Conservation (phyloP, 1,140 invertebrate species). For the Dinoponera quadriceps region DNA sequence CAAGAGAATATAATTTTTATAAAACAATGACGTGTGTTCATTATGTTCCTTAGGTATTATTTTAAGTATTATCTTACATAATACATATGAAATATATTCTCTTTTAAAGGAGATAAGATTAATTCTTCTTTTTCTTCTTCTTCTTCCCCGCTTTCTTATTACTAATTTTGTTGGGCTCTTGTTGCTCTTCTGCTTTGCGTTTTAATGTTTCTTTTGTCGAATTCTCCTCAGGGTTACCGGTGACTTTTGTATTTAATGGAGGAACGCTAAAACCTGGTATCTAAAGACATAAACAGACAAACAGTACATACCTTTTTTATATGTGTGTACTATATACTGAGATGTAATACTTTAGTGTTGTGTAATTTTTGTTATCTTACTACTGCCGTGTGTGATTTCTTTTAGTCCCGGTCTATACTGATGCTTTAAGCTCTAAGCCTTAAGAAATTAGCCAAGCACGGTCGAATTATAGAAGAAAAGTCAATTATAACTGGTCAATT, state of each 20-base stretch:
- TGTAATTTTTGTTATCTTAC: too few relatives aligned
- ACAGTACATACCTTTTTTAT: not conserved
- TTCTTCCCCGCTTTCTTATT: slow-evolving; percentile 15
- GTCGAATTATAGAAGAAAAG: too few relatives aligned
- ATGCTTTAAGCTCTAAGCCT: too few relatives aligned
- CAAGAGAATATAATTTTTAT: slow-evolving; percentile 41
- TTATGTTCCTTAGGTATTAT: slow-evolving; percentile 26
- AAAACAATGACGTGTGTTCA: slow-evolving; percentile 16
- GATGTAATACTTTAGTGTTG: too few relatives aligned
- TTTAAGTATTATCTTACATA: slow-evolving; percentile 10
- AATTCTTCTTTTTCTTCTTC: slow-evolving; percentile 59
- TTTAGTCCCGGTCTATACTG: too few relatives aligned
- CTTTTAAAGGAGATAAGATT: not conserved
- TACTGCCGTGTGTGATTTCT: too few relatives aligned
- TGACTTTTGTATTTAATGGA: slow-evolving; percentile 10
- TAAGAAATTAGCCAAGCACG: too few relatives aligned
- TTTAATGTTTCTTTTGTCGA: slow-evolving; percentile 40
- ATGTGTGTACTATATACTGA: not conserved
- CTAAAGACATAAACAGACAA: slow-evolving; percentile 60
- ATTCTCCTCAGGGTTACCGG: slow-evolving; percentile 8
- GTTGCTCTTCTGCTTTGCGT: slow-evolving; percentile 59
- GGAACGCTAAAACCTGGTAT: slow-evolving; percentile 84
- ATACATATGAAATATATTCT: not conserved
- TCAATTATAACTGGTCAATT: too few relatives aligned
- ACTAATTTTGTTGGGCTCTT: slow-evolving; percentile 6